phyloP scores from a whole-genome alignment of 2,797 vertebrate genomes.

The Acrocephalus scirpaceus region DNA sequence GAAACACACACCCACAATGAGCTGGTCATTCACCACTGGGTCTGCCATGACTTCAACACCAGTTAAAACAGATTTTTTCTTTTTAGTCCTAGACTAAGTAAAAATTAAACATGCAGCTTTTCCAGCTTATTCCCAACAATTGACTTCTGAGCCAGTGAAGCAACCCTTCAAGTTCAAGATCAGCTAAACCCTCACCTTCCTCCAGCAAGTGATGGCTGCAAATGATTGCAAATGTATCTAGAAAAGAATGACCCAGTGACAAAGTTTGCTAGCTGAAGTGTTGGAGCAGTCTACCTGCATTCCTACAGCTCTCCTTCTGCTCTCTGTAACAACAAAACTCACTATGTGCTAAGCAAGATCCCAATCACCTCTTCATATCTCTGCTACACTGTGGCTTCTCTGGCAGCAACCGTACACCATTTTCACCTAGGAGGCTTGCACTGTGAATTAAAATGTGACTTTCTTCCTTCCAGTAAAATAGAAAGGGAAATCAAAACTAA shows the following conservation, averaged over 20 bases:
- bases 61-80: neutral
- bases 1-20: neutral
- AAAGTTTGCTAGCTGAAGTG: neutral
- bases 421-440: neutral
- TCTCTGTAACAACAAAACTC: neutral
- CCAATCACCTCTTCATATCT: neutral
- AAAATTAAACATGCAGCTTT: neutral
- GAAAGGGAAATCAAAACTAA: slow-evolving; percentile 23
- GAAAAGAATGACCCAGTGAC: neutral
- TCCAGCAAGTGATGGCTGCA: neutral
- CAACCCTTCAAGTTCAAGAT: neutral
- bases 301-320: neutral
- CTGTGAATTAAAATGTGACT: neutral
- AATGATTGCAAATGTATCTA: accelerated
- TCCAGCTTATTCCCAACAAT: neutral
- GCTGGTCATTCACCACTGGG: neutral
- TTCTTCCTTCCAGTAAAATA: neutral
- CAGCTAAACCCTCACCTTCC: neutral
- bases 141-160: neutral
- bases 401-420: neutral
- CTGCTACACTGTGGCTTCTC: neutral
- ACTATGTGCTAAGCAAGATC: neutral
- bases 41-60: neutral
- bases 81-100: neutral
- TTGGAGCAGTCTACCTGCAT: neutral